Evolutionary conservation across 2,888 invertebrate genomes (phyloP).

Genomic region (Biston stratarius): DNA sequence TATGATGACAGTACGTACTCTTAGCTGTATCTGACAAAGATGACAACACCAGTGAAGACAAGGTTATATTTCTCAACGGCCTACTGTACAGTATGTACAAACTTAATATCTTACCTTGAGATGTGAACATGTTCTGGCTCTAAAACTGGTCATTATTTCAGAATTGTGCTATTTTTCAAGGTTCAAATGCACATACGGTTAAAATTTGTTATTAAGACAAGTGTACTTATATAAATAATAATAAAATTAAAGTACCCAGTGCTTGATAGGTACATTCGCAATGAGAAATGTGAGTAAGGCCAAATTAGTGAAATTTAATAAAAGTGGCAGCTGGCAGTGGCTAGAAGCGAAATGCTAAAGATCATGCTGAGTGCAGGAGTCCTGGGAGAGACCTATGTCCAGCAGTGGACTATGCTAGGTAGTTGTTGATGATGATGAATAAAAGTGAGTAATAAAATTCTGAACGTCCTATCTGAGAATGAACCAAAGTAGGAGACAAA

Average conservation of each 20-base stretch:
- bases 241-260: too few relatives aligned
- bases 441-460: neutral
- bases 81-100: constrained; percentile 7
- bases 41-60: constrained; percentile 11
- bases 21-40: neutral
- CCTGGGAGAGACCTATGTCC: too few relatives aligned
- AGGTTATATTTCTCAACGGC: constrained; percentile 20
- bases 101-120: constrained; percentile 19
- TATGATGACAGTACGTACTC: neutral
- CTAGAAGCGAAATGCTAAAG: too few relatives aligned
- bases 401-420: too few relatives aligned
- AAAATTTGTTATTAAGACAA: neutral
- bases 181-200: neutral
- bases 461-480: neutral
- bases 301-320: neutral
- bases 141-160: constrained; percentile 2
- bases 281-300: too few relatives aligned
- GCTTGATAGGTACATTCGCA: too few relatives aligned
- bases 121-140: constrained; percentile 10
- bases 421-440: too few relatives aligned
- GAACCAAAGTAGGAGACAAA: constrained; percentile 6
- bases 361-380: too few relatives aligned
- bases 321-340: neutral
- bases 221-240: too few relatives aligned
- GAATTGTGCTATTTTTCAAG: neutral